A percentile compares a stretch with the other conserved stretches of the same genome.
Conservation (phyloP, 2,888 invertebrate genomes). For the Orgyia antiqua region DNA sequence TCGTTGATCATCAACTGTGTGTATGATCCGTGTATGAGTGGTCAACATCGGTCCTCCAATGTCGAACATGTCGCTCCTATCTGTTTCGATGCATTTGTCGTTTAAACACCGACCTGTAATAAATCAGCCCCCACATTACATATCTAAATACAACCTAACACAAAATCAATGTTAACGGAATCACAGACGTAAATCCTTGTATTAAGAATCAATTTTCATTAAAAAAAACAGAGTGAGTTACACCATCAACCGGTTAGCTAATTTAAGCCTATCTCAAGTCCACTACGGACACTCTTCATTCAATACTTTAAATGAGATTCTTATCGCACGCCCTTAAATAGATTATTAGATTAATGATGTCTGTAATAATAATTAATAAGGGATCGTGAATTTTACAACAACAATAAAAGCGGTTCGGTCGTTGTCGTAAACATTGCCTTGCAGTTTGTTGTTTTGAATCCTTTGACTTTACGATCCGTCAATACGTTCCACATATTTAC, state of each 20-base stretch:
- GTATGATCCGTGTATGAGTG: slow-evolving; percentile 52
- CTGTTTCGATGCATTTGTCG: slow-evolving; percentile 78
- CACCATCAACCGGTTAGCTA: slow-evolving; percentile 30
- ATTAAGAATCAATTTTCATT: slow-evolving; percentile 19
- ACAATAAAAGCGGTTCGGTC: slow-evolving; percentile 72
- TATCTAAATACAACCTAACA: slow-evolving; percentile 29
- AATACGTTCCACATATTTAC: slow-evolving; percentile 71
- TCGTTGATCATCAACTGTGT: slow-evolving; percentile 36
- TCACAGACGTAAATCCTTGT: slow-evolving; percentile 15
- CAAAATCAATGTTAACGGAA: slow-evolving; percentile 1
- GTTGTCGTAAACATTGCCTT: slow-evolving; percentile 67
- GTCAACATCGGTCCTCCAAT: slow-evolving; percentile 74
- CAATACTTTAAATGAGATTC: slow-evolving; percentile 79
- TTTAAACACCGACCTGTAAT: slow-evolving; percentile 78
- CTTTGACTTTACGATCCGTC: slow-evolving; percentile 72
- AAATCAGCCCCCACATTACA: slow-evolving; percentile 58
- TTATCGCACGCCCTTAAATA: slow-evolving; percentile 77
- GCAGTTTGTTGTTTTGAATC: slow-evolving; percentile 72
- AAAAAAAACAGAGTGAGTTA: slow-evolving; percentile 9
- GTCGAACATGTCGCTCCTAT: slow-evolving; percentile 77
- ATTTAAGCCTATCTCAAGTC: slow-evolving; percentile 76
- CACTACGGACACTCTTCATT: slow-evolving; percentile 77
- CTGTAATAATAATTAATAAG: slow-evolving; percentile 79
- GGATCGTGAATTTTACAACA: slow-evolving; percentile 77
- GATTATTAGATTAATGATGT: slow-evolving; percentile 78